Percentiles rank a stretch among this genome's conserved stretches.
Evolutionary conservation across 2,113 vertebrate genomes (phyloP).

Genomic region (Neolamprologus ventralis): DNA sequence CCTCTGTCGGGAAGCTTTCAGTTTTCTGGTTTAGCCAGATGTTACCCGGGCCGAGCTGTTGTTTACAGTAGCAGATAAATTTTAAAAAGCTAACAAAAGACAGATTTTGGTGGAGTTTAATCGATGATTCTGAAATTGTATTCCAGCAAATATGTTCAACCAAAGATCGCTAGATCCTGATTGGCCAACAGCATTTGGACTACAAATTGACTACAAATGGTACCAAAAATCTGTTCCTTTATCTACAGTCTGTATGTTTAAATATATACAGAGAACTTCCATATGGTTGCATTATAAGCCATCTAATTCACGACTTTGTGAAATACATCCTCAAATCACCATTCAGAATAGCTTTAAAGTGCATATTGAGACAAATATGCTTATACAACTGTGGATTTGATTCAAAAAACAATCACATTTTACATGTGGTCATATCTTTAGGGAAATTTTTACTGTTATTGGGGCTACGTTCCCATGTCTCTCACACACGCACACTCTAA

Average conservation of each 20-base stretch:
- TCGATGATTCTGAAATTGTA: background rate
- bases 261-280: background rate
- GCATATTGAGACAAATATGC: background rate
- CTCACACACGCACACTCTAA: background rate
- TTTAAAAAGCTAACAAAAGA: background rate
- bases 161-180: background rate
- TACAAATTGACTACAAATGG: background rate
- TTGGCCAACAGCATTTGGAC: background rate
- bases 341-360: background rate
- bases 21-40: background rate
- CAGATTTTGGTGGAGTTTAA: background rate
- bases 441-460: background rate
- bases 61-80: background rate
- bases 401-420: background rate
- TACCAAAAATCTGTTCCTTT: background rate
- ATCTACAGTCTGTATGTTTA: background rate
- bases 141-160: background rate
- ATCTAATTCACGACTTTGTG: background rate
- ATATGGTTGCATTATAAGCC: background rate
- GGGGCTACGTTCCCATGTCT: slow-evolving; percentile 20
- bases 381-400: background rate
- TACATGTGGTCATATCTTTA: background rate
- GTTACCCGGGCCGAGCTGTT: background rate
- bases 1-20: background rate
- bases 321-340: background rate